Evolutionary conservation across 2,113 vertebrate species (phyloP).

Genomic region (Oryzias woworae): DNA sequence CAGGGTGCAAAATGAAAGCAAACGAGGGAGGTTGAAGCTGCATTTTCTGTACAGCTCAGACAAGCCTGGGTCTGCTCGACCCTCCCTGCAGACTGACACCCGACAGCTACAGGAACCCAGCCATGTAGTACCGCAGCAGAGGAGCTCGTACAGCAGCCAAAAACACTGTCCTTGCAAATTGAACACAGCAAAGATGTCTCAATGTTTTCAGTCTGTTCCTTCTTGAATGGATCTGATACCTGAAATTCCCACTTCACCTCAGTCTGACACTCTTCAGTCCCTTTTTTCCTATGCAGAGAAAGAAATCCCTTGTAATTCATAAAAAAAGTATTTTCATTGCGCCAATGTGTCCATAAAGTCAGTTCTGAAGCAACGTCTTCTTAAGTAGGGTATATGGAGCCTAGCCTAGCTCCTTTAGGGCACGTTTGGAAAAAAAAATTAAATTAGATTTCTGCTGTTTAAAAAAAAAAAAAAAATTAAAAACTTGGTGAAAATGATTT

Average conservation of each 20-base stretch:
- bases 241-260: slow-evolving; percentile 12
- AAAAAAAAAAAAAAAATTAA: background rate
- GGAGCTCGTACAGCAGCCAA: slow-evolving; percentile 39
- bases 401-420: too few species aligned
- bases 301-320: background rate
- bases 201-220: slow-evolving; percentile 25
- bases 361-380: background rate
- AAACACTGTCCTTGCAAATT: slow-evolving; percentile 42
- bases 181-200: slow-evolving; percentile 38
- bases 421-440: too few species aligned
- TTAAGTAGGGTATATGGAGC: too few species aligned
- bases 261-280: background rate
- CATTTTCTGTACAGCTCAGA: slow-evolving; percentile 46
- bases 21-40: slow-evolving; percentile 32
- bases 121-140: slow-evolving; percentile 41
- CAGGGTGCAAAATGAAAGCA: slow-evolving; percentile 65
- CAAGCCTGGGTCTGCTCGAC: slow-evolving; percentile 41
- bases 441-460: too few species aligned
- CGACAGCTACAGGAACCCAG: slow-evolving; percentile 53
- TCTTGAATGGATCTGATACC: slow-evolving; percentile 25
- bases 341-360: background rate
- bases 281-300: slow-evolving; percentile 20
- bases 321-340: too few species aligned
- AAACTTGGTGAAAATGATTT: background rate
- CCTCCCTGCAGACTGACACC: slow-evolving; percentile 62